Base-by-base conservation (phyloP, 2,888 invertebrate species). In the Capitulum mitella region DNA sequence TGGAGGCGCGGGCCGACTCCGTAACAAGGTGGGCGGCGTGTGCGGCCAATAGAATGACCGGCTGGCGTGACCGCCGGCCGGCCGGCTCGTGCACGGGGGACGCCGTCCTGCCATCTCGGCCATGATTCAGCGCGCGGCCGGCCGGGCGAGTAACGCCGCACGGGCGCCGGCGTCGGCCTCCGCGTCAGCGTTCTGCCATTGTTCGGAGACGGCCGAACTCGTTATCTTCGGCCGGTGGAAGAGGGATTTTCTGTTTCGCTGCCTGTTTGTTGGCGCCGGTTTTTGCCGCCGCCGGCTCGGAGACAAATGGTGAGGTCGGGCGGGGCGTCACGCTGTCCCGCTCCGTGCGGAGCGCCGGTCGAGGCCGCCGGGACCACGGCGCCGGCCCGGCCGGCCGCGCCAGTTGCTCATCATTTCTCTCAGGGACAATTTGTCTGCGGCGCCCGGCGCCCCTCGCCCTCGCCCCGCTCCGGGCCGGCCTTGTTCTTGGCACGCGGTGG, bases 381-480 rank as follows among this genome's bases (percentile, higher is more conserved):
- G 43, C 43, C 6, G 43, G n/a, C n/a, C n/a, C 43, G 43, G 12
- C 43, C 26, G n/a, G 64, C 64, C 12, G 19, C 64, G n/a, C 37
- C 70, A 70, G 70, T 70, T 70, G 70, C 40, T 26, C 70, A 70
- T 70, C 70, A 70, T 70, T 70, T 70, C 40, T 70, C 70, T 70
- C 70, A 1, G 37, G 40, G 8, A 70, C 70, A 70, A 70, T 70
- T 70, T 70, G 70, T 70, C 70, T 40, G 40, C 40, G n/a, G 29
- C 58, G 43, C 29, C 6, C 40, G 40, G 40, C 40, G 37, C 70
- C 34, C 70, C 37, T 40, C 70, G 8, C 29, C 40, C 8, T 0
- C 70, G 5, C 37, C 40, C 37, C 37, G 22, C 8, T 12, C 70
- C 43, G 43, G 26, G 70, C 40, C 70, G 40, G 70, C 70, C 22